A percentile compares a stretch with the other conserved stretches of the same genome.
phyloP scores from a whole-genome alignment of 2,797 vertebrate genomes.

The Sebastes hubbsi region DNA sequence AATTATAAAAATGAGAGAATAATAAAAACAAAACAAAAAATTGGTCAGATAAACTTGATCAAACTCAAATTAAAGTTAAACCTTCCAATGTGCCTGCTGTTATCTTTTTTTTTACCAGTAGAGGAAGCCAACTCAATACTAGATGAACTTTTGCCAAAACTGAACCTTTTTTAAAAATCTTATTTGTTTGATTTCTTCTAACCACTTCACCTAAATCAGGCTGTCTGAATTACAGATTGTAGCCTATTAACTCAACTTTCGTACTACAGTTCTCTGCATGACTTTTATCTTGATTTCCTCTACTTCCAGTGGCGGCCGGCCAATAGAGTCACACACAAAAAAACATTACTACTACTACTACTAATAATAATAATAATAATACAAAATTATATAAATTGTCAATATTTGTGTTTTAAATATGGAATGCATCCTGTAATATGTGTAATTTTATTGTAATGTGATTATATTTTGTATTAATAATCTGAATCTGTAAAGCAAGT shows the following conservation, averaged over 20 bases:
- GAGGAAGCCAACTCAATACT: not conserved
- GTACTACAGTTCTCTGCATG: not conserved
- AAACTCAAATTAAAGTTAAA: not conserved
- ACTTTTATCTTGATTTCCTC: not conserved
- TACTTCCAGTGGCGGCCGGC: too few relatives aligned
- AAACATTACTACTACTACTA: too few relatives aligned
- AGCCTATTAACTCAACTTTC: not conserved
- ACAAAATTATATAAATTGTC: too few relatives aligned
- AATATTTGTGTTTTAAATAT: too few relatives aligned
- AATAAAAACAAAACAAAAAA: accelerated
- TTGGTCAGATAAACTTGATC: not conserved
- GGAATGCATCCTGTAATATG: too few relatives aligned
- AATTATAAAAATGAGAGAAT: too few relatives aligned
- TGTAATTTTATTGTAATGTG: too few relatives aligned
- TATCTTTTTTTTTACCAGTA: not conserved
- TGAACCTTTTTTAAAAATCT: not conserved
- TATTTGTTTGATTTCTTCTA: not conserved
- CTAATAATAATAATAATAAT: too few relatives aligned
- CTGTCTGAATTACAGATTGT: not conserved
- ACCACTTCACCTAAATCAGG: not conserved
- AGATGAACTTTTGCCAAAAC: not conserved
- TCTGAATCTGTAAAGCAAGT: too few relatives aligned
- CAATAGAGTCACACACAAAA: too few relatives aligned
- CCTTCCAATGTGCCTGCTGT: not conserved
- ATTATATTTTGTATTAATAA: too few relatives aligned